These are phyloP conservation scores for Melieria omissa DNA, from an alignment of 2,888 invertebrate species.

Conservation along the genomic window DNA sequence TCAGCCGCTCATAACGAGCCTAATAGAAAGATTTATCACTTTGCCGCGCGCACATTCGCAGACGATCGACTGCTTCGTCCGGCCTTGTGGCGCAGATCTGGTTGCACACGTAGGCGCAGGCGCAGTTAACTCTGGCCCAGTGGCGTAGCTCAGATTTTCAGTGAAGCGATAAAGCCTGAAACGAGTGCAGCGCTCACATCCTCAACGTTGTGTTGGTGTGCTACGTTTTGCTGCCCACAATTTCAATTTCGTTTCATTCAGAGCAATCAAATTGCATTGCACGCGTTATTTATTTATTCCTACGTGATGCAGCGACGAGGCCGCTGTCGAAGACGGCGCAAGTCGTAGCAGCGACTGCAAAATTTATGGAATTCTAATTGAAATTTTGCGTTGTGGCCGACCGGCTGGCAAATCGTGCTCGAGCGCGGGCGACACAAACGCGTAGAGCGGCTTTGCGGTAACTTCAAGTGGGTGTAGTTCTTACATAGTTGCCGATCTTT, in stretches of 20 bases:
- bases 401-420: background rate
- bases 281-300: slow-evolving; percentile 38
- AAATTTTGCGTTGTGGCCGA: slow-evolving; percentile 5
- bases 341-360: background rate
- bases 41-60: slow-evolving; percentile 4
- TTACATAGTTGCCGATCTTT: no score
- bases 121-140: background rate
- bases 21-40: slow-evolving; percentile 62
- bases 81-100: background rate
- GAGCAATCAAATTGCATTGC: slow-evolving; percentile 38
- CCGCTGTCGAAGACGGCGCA: slow-evolving; percentile 3
- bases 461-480: no score
- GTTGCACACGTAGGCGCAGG: slow-evolving; percentile 25
- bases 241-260: slow-evolving; percentile 59
- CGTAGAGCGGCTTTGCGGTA: no score
- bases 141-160: slow-evolving; percentile 38
- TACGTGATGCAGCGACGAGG: slow-evolving; percentile 13
- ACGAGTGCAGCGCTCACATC: slow-evolving; percentile 19
- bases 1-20: slow-evolving; percentile 47
- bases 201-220: no score
- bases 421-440: slow-evolving; percentile 9
- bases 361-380: slow-evolving; percentile 28
- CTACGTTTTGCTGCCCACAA: slow-evolving; percentile 37
- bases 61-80: no score
- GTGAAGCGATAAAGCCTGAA: slow-evolving; percentile 41